A percentile compares a stretch with the other conserved stretches of the same genome.
phyloP scores from a whole-genome alignment of 2,113 vertebrate genomes.

The Embiotoca jacksoni region DNA sequence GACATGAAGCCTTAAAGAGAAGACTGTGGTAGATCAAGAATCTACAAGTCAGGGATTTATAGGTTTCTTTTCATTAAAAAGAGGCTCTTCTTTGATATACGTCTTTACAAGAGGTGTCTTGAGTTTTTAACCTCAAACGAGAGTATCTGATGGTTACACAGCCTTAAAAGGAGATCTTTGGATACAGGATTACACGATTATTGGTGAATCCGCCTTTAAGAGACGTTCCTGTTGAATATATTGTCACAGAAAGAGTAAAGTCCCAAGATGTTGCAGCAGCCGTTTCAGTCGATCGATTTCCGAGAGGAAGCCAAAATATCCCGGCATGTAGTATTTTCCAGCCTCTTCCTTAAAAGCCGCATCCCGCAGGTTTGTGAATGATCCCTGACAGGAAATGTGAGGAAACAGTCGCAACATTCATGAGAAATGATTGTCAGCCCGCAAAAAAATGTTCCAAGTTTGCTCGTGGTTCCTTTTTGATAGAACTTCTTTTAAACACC shows the following conservation, averaged over 20 bases:
- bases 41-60: no score
- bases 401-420: not conserved
- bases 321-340: not conserved
- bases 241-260: not conserved
- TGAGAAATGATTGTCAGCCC: no score
- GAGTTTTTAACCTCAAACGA: not conserved
- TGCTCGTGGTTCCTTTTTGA: no score
- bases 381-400: not conserved
- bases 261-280: not conserved
- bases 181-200: rapidly evolving
- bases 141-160: not conserved
- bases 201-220: no score
- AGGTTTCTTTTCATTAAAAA: not conserved
- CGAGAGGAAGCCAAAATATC: no score
- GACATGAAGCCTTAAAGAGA: not conserved
- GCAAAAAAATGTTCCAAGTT: no score
- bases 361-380: not conserved
- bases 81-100: no score
- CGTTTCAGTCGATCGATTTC: not conserved
- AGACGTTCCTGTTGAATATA: not conserved
- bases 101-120: not conserved
- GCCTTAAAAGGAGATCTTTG: not conserved
- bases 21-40: not conserved
- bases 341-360: not conserved
- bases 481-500: not conserved